A percentile compares a stretch with the other conserved stretches of the same genome.
Evolutionary conservation across 2,113 vertebrate species (phyloP).

Genomic region (Sminthopsis crassicaudata): DNA sequence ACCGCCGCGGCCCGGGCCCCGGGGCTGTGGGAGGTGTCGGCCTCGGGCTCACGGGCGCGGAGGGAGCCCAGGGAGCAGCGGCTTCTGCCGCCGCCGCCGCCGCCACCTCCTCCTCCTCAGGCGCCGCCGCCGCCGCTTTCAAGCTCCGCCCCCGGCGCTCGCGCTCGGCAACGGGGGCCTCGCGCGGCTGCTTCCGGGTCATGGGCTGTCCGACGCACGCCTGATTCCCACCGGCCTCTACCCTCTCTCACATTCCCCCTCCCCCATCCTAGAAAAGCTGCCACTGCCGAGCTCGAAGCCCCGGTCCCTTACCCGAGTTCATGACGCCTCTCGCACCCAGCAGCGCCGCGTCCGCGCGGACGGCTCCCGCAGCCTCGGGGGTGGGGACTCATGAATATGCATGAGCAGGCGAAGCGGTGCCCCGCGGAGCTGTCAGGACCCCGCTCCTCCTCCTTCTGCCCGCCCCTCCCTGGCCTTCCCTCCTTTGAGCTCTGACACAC

Average conservation of each 20-base stretch:
- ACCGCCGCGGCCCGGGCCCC: not conserved
- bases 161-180: constrained; percentile 75
- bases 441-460: not conserved
- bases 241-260: not conserved
- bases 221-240: constrained; percentile 28
- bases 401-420: constrained; percentile 61
- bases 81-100: not conserved
- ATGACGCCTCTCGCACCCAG: not conserved
- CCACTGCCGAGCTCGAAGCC: not conserved
- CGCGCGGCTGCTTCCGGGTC: constrained; percentile 72
- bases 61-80: not conserved
- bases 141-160: constrained; percentile 72
- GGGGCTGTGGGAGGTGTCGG: not conserved
- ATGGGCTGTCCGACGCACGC: constrained; percentile 56
- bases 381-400: not conserved
- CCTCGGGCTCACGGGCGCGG: not conserved
- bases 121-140: not conserved
- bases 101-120: not conserved
- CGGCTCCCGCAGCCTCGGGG: not conserved
- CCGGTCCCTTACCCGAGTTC: not conserved
- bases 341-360: not conserved
- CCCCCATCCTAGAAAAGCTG: not conserved
- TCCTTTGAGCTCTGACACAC: not conserved
- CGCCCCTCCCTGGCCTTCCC: not conserved
- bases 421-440: constrained; percentile 53